Evolutionary conservation across 2,797 vertebrate species (phyloP).

Genomic region (Lepus oiostolus): DNA sequence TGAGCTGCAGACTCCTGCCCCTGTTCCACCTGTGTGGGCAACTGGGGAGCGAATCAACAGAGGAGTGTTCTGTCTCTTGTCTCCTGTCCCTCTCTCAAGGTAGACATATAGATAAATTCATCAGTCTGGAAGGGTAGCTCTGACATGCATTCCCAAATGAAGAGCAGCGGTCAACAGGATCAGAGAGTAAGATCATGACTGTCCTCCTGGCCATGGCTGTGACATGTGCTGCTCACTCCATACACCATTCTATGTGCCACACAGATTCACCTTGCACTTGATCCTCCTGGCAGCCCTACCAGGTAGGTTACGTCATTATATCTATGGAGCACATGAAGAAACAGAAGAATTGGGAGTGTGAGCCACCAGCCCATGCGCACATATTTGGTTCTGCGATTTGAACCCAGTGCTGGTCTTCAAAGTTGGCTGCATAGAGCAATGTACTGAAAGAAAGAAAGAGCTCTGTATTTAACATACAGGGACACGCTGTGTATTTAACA

Average conservation of each 20-base stretch:
- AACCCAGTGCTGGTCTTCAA: neutral
- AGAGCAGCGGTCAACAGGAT: neutral
- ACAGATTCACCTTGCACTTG: neutral
- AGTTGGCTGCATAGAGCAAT: neutral
- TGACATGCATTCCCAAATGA: neutral
- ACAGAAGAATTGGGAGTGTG: neutral
- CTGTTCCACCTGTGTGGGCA: too few relatives aligned
- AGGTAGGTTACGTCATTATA: neutral
- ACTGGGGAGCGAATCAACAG: too few relatives aligned
- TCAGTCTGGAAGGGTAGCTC: neutral
- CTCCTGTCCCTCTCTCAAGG: too few relatives aligned
- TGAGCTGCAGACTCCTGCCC: too few relatives aligned
- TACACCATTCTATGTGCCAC: neutral
- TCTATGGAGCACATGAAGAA: neutral
- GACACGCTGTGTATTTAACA: neutral
- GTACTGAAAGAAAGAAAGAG: neutral
- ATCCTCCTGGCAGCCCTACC: neutral
- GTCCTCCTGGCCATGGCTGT: accelerated
- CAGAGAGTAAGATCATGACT: neutral
- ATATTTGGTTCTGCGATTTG: neutral
- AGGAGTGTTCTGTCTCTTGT: too few relatives aligned
- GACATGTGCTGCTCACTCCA: accelerated
- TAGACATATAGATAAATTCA: too few relatives aligned
- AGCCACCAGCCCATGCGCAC: neutral
- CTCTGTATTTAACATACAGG: too few relatives aligned